Conservation (phyloP, 2,797 vertebrate genomes). For the Nyctibius grandis region DNA sequence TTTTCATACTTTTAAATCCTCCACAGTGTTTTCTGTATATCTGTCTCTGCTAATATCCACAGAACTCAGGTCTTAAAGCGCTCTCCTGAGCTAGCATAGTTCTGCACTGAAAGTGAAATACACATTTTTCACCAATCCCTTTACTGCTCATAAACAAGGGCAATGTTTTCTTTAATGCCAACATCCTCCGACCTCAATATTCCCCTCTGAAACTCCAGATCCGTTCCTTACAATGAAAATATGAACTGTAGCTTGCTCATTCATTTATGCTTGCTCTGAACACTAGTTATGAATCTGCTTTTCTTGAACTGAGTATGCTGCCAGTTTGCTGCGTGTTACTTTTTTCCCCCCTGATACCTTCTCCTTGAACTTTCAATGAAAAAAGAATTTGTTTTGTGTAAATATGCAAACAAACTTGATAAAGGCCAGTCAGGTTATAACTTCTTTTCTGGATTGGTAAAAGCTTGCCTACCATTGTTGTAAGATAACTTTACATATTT, state of each 20-base stretch:
- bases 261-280: not conserved
- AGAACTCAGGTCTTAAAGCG: not conserved
- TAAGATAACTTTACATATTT: not conserved
- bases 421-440: not conserved
- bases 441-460: not conserved
- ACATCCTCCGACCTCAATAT: fast-evolving
- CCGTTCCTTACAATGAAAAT: not conserved
- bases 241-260: not conserved
- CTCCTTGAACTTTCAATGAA: not conserved
- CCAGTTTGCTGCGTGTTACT: not conserved
- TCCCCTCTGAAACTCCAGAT: not conserved
- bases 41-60: conserved; percentile 35
- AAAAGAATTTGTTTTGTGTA: not conserved
- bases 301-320: not conserved
- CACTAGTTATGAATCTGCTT: not conserved
- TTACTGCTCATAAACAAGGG: not conserved
- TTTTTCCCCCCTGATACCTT: not conserved
- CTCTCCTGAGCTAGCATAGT: conserved; percentile 1
- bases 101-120: conserved; percentile 20
- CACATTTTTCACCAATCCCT: not conserved
- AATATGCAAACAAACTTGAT: not conserved
- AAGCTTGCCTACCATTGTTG: not conserved
- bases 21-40: conserved; percentile 47
- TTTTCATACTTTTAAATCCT: conserved; percentile 70
- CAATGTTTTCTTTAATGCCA: not conserved